phyloP scores from a whole-genome alignment of 2,113 vertebrate species.

The Catharus fuscescens region DNA sequence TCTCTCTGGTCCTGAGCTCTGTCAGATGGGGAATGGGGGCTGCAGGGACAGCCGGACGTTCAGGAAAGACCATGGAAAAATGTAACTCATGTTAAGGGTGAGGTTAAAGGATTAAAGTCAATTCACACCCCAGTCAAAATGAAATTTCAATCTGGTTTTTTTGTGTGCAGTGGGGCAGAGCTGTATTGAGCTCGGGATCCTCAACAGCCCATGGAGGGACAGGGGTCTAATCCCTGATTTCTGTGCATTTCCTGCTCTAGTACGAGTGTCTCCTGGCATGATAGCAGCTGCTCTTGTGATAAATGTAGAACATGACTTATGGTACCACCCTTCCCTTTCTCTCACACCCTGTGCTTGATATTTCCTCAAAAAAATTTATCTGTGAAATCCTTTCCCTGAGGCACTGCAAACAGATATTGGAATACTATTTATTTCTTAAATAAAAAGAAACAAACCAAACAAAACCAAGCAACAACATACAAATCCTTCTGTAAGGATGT shows the following conservation, averaged over 20 bases:
- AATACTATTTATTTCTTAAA: neutral
- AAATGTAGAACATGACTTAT: neutral
- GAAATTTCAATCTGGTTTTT: constrained; percentile 9
- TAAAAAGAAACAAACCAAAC: neutral
- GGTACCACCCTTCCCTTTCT: neutral
- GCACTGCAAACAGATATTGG: neutral
- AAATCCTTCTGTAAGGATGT: neutral
- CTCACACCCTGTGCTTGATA: neutral
- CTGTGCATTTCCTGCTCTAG: neutral
- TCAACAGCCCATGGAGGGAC: rapidly evolving
- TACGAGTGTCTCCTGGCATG: neutral
- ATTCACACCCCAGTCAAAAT: neutral
- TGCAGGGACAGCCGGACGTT: neutral
- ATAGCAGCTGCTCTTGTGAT: neutral
- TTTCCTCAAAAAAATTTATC: neutral
- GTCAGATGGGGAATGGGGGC: neutral
- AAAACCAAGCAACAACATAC: neutral
- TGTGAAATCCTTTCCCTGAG: neutral
- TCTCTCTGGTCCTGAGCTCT: neutral
- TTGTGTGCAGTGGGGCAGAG: neutral
- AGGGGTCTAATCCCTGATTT: neutral
- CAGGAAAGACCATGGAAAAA: neutral
- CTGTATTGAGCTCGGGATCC: neutral
- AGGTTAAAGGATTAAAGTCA: constrained; percentile 37
- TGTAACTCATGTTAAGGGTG: neutral